Evolutionary conservation across 2,888 invertebrate genomes (phyloP), one percentile per base, ranked within the genome.

Genomic region (Agelastica alni): DNA sequence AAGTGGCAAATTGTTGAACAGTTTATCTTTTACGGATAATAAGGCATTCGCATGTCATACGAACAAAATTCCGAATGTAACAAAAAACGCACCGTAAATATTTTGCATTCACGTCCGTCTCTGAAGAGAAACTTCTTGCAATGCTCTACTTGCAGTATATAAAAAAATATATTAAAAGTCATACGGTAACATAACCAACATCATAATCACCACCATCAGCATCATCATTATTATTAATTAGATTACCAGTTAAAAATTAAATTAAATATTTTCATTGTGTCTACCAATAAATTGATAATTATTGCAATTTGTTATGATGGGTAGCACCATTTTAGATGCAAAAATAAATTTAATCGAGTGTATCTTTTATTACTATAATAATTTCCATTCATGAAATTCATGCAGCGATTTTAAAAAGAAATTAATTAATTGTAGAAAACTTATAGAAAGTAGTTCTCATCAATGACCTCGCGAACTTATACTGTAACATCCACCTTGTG

Each of bases 281-380:
- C 17, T 10, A 37, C 18, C 37, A 37, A 37, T 17, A 37, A 37
- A 37, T 37, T 18, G 37, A 12, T 18, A 37, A 37, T 37, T n/a
- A 37, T 37, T 2, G 9, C 10, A 18, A 37, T 37, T 37, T 37
- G 16, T 16, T 17, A 17, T 18, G 18, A n/a, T 37, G 37, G 37
- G 18, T 37, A 10, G 37, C 9, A 10, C 18, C 18, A 16, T 16
- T 18, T 37, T 17, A 37, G 9, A 26, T 26, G 9, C 7, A 26
- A 26, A 9, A 26, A 17, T 37, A 5, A 12, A 37, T 16, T 13
- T 5, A 31, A 31, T 31, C 12, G 14, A 14, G 14, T 32, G 6
- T 32, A 32, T 6, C 12, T 2, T 12, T 3, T 14, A 32, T 32
- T 12, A 32, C 12, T 32, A 13, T 14, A 14, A 13, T 14, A 13